Conservation (phyloP, 2,888 invertebrate genomes). For the Lycaena phlaeas region DNA sequence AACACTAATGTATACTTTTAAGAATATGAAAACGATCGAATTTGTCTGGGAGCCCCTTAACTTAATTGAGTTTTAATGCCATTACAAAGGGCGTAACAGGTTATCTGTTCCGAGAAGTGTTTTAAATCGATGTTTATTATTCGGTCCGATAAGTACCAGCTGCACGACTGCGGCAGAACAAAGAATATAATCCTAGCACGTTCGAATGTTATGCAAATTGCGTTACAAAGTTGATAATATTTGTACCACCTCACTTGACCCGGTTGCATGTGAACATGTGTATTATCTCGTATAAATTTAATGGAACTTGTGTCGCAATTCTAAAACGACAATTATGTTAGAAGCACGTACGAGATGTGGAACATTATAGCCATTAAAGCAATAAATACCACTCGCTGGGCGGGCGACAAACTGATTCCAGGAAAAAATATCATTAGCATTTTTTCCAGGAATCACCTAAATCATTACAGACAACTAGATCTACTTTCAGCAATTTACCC, state of each 20-base stretch:
- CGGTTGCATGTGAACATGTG: conserved; percentile 32
- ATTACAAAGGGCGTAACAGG: conserved; percentile 31
- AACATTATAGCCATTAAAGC: conserved; percentile 2
- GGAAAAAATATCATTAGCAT: no score
- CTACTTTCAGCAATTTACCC: no score
- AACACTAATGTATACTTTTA: no score
- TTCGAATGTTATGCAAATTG: conserved; percentile 45
- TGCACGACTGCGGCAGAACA: conserved; percentile 53
- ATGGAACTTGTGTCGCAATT: conserved; percentile 40
- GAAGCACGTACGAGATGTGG: conserved; percentile 12
- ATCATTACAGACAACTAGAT: no score
- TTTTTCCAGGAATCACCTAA: no score
- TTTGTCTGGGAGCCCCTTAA: no score
- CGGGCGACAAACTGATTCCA: no score
- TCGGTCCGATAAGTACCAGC: conserved; percentile 58
- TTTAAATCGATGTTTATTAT: conserved; percentile 59
- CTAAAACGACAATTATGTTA: conserved; percentile 21
- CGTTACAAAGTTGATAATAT: conserved; percentile 30
- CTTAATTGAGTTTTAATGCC: conserved; percentile 18
- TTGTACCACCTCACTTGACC: conserved; percentile 37
- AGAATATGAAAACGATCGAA: no score
- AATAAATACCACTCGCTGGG: conserved; percentile 1
- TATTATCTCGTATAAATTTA: conserved; percentile 51
- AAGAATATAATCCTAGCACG: conserved; percentile 52
- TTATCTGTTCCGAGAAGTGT: conserved; percentile 51